Base-by-base conservation (phyloP, 1,140 invertebrate genomes). In the Ostrea denselamellosa region DNA sequence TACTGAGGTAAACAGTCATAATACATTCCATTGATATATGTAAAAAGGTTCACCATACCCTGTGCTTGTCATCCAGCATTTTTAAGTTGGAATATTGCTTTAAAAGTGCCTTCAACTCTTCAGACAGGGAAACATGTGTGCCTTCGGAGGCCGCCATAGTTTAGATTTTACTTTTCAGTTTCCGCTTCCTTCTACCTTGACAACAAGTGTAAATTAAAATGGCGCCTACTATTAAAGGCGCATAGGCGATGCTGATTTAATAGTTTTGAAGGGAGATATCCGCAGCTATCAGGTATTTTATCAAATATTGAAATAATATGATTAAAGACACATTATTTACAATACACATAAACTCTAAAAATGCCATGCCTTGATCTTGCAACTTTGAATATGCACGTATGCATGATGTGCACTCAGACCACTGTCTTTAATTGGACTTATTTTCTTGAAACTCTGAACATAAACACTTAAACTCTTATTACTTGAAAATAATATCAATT, bases 131-230 rank as follows among this genome's bases (percentile, higher is more conserved):
- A 44, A 83, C 83, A 88, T 89, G 86, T 88, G 90, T 44, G 52
- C 53, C 9, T 77, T 52, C 12, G 85, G 77, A 25, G 25, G 87
- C 85, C 22, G 91, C 90, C 91, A 92, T 92, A 19, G 90, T 91
- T 53, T 28, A 77, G 22, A 28, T 10, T 77, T 77, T 71, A 85
- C 28, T 25, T 88, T 83, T 83, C 51, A 28, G 85, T 53, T 89
- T 90, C 90, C 91, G 88, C 77, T 91, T 91, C 90, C 90, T 89
- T 68, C 90, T 90, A 90, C 90, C 90, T 86, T 91, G 89, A 89
- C 90, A 85, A 91, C 91, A 90, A 77, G 68, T 89, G 88, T 86
- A 88, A 91, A 90, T 85, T 53, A 90, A 90, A 83, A 91, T 90
- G 90, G 91, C 90, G 86, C 53, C 81, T 25, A 44, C 34, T 44